Evolutionary conservation across 2,888 invertebrate genomes (phyloP).

Genomic region (Heliothis peltigera): DNA sequence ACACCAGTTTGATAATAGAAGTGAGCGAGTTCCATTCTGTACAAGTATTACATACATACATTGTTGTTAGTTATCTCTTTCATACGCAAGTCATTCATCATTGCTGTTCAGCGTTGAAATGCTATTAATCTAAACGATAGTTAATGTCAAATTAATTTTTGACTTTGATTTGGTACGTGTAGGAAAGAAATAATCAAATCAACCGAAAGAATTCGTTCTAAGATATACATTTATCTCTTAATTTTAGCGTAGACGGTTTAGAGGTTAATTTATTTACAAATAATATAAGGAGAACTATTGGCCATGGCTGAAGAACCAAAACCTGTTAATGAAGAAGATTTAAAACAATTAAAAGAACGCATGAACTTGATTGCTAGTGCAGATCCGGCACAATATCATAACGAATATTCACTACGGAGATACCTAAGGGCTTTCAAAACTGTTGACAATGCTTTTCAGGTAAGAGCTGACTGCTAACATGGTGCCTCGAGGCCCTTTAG

Average conservation of each 20-base stretch:
- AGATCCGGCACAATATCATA: constrained; percentile 93
- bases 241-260: not conserved
- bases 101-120: not conserved
- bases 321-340: constrained; percentile 91
- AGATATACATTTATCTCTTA: constrained; percentile 27
- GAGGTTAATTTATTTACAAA: constrained; percentile 12
- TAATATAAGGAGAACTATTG: constrained; percentile 13
- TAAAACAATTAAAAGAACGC: constrained; percentile 92
- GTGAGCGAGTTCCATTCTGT: constrained; percentile 21
- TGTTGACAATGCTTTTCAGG: constrained; percentile 93
- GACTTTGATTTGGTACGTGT: constrained; percentile 38
- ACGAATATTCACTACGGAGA: constrained; percentile 92
- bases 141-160: not conserved
- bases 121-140: constrained; percentile 10
- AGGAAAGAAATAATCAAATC: constrained; percentile 29
- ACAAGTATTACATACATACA: not conserved
- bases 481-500: not conserved
- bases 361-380: constrained; percentile 93
- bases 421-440: constrained; percentile 94
- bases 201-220: constrained; percentile 35
- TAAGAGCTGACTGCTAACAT: constrained; percentile 68
- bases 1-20: constrained; percentile 39
- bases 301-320: constrained; percentile 83
- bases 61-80: constrained; percentile 19
- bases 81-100: not conserved